phyloP scores from a whole-genome alignment of 2,888 invertebrate species.

The Lumbricus terrestris region DNA sequence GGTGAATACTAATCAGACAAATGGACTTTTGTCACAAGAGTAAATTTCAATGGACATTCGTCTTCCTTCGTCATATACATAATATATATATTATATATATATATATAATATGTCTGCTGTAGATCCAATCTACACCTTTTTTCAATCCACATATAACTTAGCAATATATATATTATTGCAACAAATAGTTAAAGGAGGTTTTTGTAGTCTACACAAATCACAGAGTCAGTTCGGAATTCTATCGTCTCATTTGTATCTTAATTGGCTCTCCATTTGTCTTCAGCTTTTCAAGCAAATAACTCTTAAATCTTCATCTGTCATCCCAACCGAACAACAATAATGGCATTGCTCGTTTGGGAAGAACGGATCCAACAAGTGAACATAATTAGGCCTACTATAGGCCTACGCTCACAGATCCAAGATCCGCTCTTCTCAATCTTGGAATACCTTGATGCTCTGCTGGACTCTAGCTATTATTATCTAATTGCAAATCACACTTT shows the following conservation, averaged over 20 bases:
- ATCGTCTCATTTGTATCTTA: too few species aligned
- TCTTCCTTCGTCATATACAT: neutral
- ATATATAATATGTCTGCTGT: neutral
- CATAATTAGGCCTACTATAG: too few species aligned
- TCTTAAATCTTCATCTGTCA: too few species aligned
- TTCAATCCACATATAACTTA: neutral
- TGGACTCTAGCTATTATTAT: too few species aligned
- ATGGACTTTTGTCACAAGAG: neutral
- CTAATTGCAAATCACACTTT: too few species aligned
- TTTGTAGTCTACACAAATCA: neutral
- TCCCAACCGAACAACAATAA: too few species aligned
- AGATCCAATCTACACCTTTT: neutral
- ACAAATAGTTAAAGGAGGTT: neutral
- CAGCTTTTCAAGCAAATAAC: neutral
- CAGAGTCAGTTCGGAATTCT: neutral
- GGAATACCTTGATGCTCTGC: too few species aligned
- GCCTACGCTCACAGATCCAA: too few species aligned
- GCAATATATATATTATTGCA: neutral
- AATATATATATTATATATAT: too few species aligned
- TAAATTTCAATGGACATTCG: neutral
- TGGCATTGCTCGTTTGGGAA: too few species aligned
- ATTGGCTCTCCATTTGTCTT: neutral
- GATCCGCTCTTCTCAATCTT: too few species aligned
- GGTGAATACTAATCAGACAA: neutral
- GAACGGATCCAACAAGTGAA: too few species aligned